Percentiles rank a stretch among this genome's conserved stretches.
Evolutionary conservation across 2,797 vertebrate genomes (phyloP).

Genomic region (Sebastes wilsoni): DNA sequence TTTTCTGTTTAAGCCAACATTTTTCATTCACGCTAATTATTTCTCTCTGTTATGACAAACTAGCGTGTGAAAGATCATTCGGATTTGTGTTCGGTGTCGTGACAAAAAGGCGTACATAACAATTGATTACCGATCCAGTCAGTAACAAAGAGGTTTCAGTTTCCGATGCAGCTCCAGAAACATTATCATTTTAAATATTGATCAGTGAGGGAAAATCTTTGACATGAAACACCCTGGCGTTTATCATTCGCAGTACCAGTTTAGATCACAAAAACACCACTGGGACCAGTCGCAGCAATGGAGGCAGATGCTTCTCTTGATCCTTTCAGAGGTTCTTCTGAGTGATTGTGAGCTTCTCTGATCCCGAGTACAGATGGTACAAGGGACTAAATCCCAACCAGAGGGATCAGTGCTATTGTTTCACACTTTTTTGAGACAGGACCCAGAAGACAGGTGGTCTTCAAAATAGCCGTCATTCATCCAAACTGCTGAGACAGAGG

Average conservation of each 20-base stretch:
- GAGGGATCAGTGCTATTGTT: slow-evolving; percentile 69
- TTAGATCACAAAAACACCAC: slow-evolving; percentile 36
- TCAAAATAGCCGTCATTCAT: slow-evolving; percentile 50
- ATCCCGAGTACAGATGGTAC: slow-evolving; percentile 69
- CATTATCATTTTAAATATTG: slow-evolving; percentile 34
- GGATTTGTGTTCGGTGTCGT: slow-evolving; percentile 34
- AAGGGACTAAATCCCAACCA: slow-evolving; percentile 43
- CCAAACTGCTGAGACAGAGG: slow-evolving; percentile 19
- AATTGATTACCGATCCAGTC: slow-evolving; percentile 64
- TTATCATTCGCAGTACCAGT: slow-evolving; percentile 3
- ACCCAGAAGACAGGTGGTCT: slow-evolving; percentile 59
- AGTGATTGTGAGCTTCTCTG: slow-evolving; percentile 31
- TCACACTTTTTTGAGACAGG: slow-evolving; percentile 29
- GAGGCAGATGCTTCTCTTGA: slow-evolving; percentile 53
- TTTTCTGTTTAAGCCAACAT: background rate
- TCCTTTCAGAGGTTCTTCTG: slow-evolving; percentile 36
- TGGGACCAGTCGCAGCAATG: background rate
- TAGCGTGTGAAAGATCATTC: slow-evolving; percentile 24
- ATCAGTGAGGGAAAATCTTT: slow-evolving; percentile 44
- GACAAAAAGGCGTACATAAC: slow-evolving; percentile 52
- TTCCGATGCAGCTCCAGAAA: slow-evolving; percentile 17
- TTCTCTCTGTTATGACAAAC: slow-evolving; percentile 50
- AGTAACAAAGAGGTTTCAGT: slow-evolving; percentile 26
- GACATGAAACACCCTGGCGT: slow-evolving; percentile 3
- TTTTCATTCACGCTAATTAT: slow-evolving; percentile 19